A percentile compares a stretch with the other conserved stretches of the same genome.
These are phyloP conservation scores for Psammodynastes pulverulentus DNA, from an alignment of 2,113 vertebrate genomes.

Conservation along the genomic window DNA sequence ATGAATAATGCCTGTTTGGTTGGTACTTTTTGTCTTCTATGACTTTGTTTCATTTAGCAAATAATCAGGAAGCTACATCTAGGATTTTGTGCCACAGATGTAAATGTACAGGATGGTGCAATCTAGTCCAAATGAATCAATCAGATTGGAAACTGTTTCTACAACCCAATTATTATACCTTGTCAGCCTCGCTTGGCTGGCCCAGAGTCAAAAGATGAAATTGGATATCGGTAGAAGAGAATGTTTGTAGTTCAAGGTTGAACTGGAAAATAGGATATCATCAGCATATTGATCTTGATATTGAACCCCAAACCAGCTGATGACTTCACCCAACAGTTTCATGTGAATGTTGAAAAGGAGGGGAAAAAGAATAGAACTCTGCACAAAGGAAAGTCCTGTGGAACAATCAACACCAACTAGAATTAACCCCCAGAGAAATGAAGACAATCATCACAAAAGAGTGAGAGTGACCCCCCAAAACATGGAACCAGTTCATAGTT, in stretches of 20 bases:
- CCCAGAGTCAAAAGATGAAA: neutral
- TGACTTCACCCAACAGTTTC: neutral
- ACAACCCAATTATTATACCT: neutral
- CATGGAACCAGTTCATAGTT: neutral
- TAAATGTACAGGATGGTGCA: neutral
- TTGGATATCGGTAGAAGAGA: neutral
- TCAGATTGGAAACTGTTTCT: neutral
- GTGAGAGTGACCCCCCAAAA: neutral
- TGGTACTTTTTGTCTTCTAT: neutral
- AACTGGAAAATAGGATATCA: neutral
- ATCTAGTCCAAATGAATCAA: neutral
- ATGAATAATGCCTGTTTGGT: neutral
- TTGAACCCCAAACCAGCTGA: neutral
- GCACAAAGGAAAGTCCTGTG: neutral
- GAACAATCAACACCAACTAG: neutral
- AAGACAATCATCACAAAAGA: neutral
- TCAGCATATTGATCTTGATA: neutral
- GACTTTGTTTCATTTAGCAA: neutral
- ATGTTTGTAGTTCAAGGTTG: neutral
- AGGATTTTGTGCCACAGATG: neutral
- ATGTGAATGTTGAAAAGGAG: neutral
- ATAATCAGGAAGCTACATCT: neutral
- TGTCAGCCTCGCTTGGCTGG: neutral
- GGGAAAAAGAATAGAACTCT: neutral
- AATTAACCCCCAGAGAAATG: neutral